Evolutionary conservation across 1,140 invertebrate genomes (phyloP).

Genomic region (Eueides isabella): DNA sequence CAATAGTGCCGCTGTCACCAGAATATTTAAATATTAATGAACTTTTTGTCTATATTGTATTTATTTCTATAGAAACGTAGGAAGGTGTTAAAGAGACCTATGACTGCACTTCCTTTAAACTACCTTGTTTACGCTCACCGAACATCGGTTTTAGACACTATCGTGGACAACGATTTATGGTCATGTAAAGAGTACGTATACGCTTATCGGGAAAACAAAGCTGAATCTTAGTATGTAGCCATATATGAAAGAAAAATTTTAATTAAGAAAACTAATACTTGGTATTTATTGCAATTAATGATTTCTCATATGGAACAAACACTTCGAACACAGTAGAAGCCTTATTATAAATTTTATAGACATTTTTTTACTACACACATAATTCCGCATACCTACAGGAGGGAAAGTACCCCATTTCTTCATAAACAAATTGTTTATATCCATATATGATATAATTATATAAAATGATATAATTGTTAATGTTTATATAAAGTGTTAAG

Average conservation of each 20-base stretch:
- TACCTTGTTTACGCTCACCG: slow-evolving; percentile 17
- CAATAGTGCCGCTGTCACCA: slow-evolving; percentile 49
- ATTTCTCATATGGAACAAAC: not conserved
- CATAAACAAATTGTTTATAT: too few species aligned
- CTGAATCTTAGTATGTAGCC: slow-evolving; percentile 6
- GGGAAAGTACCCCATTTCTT: too few species aligned
- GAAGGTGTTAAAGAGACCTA: slow-evolving; percentile 11
- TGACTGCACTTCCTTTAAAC: slow-evolving; percentile 17
- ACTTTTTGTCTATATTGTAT: not conserved
- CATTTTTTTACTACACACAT: too few species aligned
- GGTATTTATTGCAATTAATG: not conserved
- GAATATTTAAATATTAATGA: slow-evolving; percentile 73
- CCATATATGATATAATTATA: too few species aligned
- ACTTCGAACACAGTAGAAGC: too few species aligned
- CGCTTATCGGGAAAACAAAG: slow-evolving; percentile 6
- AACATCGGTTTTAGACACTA: slow-evolving; percentile 15
- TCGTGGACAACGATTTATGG: slow-evolving; percentile 14
- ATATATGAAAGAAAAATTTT: not conserved
- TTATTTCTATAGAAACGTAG: slow-evolving; percentile 17
- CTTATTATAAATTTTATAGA: too few species aligned
- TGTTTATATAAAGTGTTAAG: too few species aligned
- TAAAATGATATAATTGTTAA: too few species aligned
- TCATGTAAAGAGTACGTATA: slow-evolving; percentile 5
- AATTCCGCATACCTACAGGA: too few species aligned
- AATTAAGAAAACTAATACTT: not conserved